Evolutionary conservation across 2,888 invertebrate species (phyloP), one percentile per base, ranked within the genome.

Genomic region (Achlya flavicornis): DNA sequence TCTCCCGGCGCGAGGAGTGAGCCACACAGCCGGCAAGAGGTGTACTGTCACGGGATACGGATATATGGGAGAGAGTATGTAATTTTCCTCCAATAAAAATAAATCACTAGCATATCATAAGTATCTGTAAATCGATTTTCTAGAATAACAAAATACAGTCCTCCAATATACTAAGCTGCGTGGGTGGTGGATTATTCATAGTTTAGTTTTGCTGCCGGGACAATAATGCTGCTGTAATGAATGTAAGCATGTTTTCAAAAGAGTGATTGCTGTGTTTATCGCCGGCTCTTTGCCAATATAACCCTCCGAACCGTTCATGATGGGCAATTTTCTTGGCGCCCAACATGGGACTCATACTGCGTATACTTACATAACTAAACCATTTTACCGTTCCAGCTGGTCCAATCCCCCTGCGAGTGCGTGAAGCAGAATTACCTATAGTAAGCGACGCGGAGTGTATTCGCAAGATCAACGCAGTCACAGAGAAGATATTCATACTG

Each of bases 11-110:
- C 93, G 98, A 64, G 98, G 98, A 2, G 97, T 97, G 35, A 97
- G 95, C 79, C 98, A 98, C 84, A 96, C 97, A 1, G 97, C 98
- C 7, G 98, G 98, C 63, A 98, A 98, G 87, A 94, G 98, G 46
- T 98, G 98, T 83, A 98, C 98, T 0, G 98, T 98, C 75, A 98
- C 98, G 10, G 98, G 98, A 4, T 98, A 98, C 81, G 98, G 98
- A 8, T 98, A 98, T 83, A 98, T 98, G 98, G 98, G 98, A 61
- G 98, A 98, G 95, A 96, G 98, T 98, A 84, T 87, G 90, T 86
- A 26, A 26, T 38, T 35, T 33, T 64, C 16, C 43, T 8, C 14
- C 33, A 4, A 35, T 35, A 26, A 26, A 26, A 26, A n/a, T n/a
- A 26, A 26, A 26, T 1, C 26, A 26, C 26, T 26, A 26, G 26